Conservation (phyloP, 2,113 vertebrate genomes). For the Saccopteryx bilineata region DNA sequence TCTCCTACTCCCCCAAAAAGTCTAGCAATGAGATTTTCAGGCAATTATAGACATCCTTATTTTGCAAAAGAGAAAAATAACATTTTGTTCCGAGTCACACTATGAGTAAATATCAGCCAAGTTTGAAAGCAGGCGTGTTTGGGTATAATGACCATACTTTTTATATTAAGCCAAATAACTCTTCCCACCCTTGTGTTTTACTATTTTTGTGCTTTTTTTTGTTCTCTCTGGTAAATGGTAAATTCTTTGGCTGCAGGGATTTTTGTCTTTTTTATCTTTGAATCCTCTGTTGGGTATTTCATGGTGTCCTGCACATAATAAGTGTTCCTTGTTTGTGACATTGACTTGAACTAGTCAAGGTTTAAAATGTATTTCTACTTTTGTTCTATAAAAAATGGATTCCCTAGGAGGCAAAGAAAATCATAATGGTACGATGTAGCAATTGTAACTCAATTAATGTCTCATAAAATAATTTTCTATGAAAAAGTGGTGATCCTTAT, state of each 20-base stretch:
- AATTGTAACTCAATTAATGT: slow-evolving; percentile 47
- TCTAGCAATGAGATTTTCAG: neutral
- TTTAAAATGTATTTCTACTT: slow-evolving; percentile 54
- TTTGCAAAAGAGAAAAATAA: slow-evolving; percentile 13
- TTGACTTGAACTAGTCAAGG: slow-evolving; percentile 42
- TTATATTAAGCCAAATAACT: slow-evolving; percentile 15
- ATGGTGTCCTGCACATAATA: neutral
- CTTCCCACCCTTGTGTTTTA: neutral
- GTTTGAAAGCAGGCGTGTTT: slow-evolving; percentile 46
- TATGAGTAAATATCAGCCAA: slow-evolving; percentile 22
- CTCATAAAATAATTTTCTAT: slow-evolving; percentile 53
- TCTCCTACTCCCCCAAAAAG: neutral
- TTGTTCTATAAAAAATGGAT: slow-evolving; percentile 7
- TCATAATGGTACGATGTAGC: neutral
- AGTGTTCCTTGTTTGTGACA: slow-evolving; percentile 31
- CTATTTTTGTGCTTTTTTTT: slow-evolving; percentile 63
- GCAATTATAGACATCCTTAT: neutral
- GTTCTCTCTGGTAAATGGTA: neutral
- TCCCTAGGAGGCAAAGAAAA: slow-evolving; percentile 12
- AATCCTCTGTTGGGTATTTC: neutral
- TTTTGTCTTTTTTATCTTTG: slow-evolving; percentile 47
- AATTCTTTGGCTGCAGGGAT: slow-evolving; percentile 3
- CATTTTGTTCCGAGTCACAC: neutral
- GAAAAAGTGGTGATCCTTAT: slow-evolving; percentile 22
- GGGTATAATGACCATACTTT: neutral